A percentile compares a stretch with the other conserved stretches of the same genome.
phyloP scores from a whole-genome alignment of 2,113 vertebrate genomes.

The Lathamus discolor region DNA sequence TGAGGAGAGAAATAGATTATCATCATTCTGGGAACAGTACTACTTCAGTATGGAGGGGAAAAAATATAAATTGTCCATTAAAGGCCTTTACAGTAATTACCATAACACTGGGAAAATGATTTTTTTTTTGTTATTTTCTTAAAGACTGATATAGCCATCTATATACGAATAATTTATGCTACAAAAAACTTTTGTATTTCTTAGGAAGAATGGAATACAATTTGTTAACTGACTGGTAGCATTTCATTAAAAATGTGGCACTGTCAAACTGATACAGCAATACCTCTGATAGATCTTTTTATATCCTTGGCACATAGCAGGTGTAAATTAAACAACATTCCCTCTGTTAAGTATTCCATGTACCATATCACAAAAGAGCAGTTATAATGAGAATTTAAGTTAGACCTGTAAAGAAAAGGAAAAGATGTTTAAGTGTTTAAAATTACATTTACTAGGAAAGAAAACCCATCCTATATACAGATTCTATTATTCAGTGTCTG shows the following conservation, averaged over 20 bases:
- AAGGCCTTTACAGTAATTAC: slow-evolving; percentile 61
- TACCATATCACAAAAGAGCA: neutral
- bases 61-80: slow-evolving; percentile 5
- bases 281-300: neutral
- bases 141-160: neutral
- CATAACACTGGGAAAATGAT: slow-evolving; percentile 30
- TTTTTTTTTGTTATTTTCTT: neutral
- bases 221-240: neutral
- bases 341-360: neutral
- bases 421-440: neutral
- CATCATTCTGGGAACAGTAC: slow-evolving; percentile 77
- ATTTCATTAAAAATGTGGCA: neutral
- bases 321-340: slow-evolving; percentile 14
- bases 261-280: neutral
- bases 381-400: neutral
- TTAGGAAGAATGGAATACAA: neutral
- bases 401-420: neutral
- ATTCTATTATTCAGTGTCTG: neutral
- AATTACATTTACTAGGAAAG: neutral
- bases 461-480: neutral
- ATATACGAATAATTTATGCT: neutral
- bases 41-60: neutral
- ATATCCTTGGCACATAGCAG: neutral
- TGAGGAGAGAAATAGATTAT: slow-evolving; percentile 84
- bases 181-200: neutral